Base-by-base conservation (phyloP, 2,797 vertebrate species). In the Takifugu rubripes region DNA sequence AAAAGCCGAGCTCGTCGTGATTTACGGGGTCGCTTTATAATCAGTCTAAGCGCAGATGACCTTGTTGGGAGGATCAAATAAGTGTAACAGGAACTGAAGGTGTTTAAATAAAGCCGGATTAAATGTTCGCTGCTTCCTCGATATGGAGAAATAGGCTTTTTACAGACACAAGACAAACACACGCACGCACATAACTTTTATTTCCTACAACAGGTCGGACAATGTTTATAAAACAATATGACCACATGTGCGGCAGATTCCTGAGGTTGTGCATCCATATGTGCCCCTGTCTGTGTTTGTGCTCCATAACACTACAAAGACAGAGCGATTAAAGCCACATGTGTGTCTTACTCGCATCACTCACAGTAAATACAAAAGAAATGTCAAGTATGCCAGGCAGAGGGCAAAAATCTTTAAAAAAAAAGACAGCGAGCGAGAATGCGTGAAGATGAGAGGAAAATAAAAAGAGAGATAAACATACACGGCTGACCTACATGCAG, bases 291-390 rank as follows among this genome's bases (percentile, higher is more conserved):
- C 64, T 80, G 59, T 50, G 70, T 71, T 65, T 69, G 54, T 67
- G 67, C 67, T 44, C 65, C 51, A 82, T 58, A 79, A 75, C 63
- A 54, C 82, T 72, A 81, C 78, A 84, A 83, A 87, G 78, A 69
- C 52, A 29, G 27, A 14, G 29, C 83, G 77, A 90, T 88, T 59
- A 59, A 64, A 79, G 72, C 79, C 88, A 88, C 73, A 79, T 91
- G 86, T 69, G 57, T 12, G 49, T 61, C 72, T 72, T 77, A 85
- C 68, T 87, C 79, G 45, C 77, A 71, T 85, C 70, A 70, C 61
- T 80, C 58, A 54, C 59, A 60, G 69, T 55, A 85, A 87, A 87
- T 84, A 84, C 79, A 70, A 71, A 74, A 82, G 68, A 82, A 75
- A 87, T 87, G 78, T 66, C 59, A 88, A 85, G 77, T 63, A 87